Conservation (phyloP, 1,140 invertebrate species). For the Brachionus koreanus region DNA sequence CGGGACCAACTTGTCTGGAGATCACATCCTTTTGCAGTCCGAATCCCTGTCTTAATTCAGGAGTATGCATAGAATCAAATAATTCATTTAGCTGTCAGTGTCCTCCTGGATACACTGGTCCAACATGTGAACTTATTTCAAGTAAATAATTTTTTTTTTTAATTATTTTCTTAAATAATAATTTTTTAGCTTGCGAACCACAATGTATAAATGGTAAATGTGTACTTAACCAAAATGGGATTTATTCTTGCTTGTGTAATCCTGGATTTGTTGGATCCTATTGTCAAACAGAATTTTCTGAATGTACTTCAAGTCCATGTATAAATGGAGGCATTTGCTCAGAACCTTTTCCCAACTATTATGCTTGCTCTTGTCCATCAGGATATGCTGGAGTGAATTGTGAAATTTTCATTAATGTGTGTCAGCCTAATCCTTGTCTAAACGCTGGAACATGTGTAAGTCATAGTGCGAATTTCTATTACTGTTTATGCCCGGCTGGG, state of each 20-base stretch:
- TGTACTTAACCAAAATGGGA: not conserved
- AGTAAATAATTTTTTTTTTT: not conserved
- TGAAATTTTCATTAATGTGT: constrained; percentile 45
- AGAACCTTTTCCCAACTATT: constrained; percentile 46
- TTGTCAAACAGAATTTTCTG: constrained; percentile 9
- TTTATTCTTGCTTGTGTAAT: not conserved
- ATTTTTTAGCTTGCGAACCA: not conserved
- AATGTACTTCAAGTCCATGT: constrained; percentile 65
- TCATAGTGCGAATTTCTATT: constrained; percentile 69
- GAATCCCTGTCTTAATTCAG: constrained; percentile 27
- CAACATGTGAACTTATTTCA: not conserved
- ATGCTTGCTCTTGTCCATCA: constrained; percentile 50
- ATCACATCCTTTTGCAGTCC: not conserved
- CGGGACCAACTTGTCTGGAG: constrained; percentile 12
- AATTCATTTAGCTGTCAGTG: not conserved
- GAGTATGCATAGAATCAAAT: constrained; percentile 10
- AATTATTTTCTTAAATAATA: not conserved
- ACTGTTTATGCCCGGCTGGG: constrained; percentile 64
- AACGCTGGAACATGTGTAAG: constrained; percentile 81
- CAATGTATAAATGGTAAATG: constrained; percentile 22
- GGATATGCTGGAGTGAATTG: constrained; percentile 47
- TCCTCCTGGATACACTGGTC: constrained; percentile 6
- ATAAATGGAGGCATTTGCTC: constrained; percentile 81
- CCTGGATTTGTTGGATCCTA: not conserved
- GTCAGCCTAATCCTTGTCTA: constrained; percentile 62